These are phyloP conservation scores for Varroa destructor DNA, from an alignment of 1,140 invertebrate species.

Conservation along the genomic window DNA sequence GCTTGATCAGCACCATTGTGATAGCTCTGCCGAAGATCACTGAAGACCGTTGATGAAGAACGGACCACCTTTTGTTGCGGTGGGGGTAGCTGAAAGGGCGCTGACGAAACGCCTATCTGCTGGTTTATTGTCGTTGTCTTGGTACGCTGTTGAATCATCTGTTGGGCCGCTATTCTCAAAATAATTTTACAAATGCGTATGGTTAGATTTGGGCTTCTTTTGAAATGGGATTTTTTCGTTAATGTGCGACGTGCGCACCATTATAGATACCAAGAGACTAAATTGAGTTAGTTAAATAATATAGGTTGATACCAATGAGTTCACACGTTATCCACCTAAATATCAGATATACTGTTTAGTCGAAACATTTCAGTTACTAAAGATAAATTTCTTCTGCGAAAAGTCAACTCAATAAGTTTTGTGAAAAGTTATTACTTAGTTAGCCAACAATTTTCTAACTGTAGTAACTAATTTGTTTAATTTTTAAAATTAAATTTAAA, in stretches of 20 bases:
- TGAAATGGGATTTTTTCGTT: background rate
- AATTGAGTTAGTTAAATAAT: too few relatives aligned
- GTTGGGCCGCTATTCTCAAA: background rate
- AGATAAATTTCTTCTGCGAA: too few relatives aligned
- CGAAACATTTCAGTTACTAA: too few relatives aligned
- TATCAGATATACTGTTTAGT: too few relatives aligned
- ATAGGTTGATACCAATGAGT: too few relatives aligned
- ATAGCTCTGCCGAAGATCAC: conserved; percentile 5
- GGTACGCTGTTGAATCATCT: conserved; percentile 23
- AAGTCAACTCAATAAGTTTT: too few relatives aligned
- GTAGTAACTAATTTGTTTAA: too few relatives aligned
- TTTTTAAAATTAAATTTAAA: too few relatives aligned
- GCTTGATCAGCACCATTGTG: conserved; percentile 38
- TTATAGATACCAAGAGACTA: too few relatives aligned
- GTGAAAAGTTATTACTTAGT: too few relatives aligned
- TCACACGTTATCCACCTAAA: too few relatives aligned
- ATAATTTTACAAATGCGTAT: background rate
- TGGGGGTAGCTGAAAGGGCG: background rate
- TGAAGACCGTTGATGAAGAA: conserved; percentile 27
- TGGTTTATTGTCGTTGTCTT: background rate
- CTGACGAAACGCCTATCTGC: background rate
- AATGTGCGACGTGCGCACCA: background rate
- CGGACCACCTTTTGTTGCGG: conserved; percentile 4
- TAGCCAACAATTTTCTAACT: too few relatives aligned
- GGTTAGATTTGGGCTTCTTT: background rate